Conservation (phyloP, 2,797 vertebrate species). For the Oophaga sylvatica region DNA sequence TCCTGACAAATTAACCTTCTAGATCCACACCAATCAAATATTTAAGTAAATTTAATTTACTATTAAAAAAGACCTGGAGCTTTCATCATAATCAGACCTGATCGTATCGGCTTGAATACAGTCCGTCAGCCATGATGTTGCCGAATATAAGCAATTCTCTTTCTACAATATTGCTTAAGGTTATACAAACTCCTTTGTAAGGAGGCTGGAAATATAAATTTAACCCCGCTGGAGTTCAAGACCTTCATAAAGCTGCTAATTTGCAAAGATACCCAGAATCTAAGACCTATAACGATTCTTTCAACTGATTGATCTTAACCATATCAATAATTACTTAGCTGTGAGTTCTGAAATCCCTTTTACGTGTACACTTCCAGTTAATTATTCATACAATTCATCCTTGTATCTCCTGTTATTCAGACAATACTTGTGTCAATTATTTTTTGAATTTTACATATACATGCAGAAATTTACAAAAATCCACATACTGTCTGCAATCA, state of each 20-base stretch:
- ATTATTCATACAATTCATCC: slow-evolving; percentile 47
- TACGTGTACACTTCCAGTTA: not conserved
- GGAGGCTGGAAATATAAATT: not conserved
- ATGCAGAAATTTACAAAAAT: no score
- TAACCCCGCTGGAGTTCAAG: slow-evolving; percentile 46
- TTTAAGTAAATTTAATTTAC: not conserved
- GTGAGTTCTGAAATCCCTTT: slow-evolving; percentile 24
- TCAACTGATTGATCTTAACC: slow-evolving; percentile 41
- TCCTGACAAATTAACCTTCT: not conserved
- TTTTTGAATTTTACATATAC: not conserved
- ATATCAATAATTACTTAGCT: slow-evolving; percentile 57
- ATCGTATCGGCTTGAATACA: not conserved
- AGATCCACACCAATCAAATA: not conserved
- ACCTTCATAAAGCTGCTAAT: slow-evolving; percentile 39
- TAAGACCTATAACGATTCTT: slow-evolving; percentile 19
- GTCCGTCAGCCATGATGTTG: not conserved
- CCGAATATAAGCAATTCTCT: not conserved
- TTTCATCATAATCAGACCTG: not conserved
- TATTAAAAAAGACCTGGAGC: not conserved
- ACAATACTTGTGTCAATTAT: not conserved
- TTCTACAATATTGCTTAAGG: not conserved
- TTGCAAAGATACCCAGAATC: slow-evolving; percentile 30
- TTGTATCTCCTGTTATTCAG: slow-evolving; percentile 38
- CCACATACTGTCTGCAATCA: no score
- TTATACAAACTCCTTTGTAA: not conserved